Percentiles rank a stretch among this genome's conserved stretches.
Conservation (phyloP, 1,140 invertebrate genomes). For the Drosophila mojavensis region DNA sequence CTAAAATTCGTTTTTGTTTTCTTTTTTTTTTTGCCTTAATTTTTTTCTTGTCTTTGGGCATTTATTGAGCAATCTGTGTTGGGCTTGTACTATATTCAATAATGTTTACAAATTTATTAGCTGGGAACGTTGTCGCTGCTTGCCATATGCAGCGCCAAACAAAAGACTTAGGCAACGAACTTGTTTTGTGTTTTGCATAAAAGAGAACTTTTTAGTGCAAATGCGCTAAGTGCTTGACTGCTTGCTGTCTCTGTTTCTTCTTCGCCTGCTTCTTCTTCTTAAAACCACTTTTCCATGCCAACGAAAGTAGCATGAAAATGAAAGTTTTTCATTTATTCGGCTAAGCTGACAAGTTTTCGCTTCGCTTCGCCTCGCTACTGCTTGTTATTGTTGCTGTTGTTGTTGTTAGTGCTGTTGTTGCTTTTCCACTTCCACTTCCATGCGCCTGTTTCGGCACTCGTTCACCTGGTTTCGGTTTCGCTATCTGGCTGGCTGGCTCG, state of each 20-base stretch:
- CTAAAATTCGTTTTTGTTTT: constrained; percentile 16
- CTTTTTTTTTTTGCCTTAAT: constrained; percentile 13
- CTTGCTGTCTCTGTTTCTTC: background rate
- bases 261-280: constrained; percentile 14
- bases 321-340: constrained; percentile 67
- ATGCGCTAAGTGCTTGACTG: constrained; percentile 20
- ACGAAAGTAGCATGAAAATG: constrained; percentile 63
- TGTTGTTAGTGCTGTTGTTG: constrained; percentile 23
- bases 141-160: constrained; percentile 56
- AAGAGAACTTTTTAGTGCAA: constrained; percentile 36
- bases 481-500: constrained; percentile 45
- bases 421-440: constrained; percentile 70
- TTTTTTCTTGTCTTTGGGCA: constrained; percentile 37
- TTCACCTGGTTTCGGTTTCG: constrained; percentile 78
- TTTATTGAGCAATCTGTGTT: constrained; percentile 71
- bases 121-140: constrained; percentile 56
- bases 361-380: constrained; percentile 18
- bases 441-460: constrained; percentile 64
- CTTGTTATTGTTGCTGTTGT: constrained; percentile 17
- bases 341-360: constrained; percentile 63
- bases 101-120: constrained; percentile 80
- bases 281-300: constrained; percentile 41
- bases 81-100: constrained; percentile 68
- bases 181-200: constrained; percentile 31
- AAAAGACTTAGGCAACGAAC: constrained; percentile 82